These are phyloP conservation scores for Gerosis bhagava DNA, from an alignment of 2,888 invertebrate species.

Conservation along the genomic window DNA sequence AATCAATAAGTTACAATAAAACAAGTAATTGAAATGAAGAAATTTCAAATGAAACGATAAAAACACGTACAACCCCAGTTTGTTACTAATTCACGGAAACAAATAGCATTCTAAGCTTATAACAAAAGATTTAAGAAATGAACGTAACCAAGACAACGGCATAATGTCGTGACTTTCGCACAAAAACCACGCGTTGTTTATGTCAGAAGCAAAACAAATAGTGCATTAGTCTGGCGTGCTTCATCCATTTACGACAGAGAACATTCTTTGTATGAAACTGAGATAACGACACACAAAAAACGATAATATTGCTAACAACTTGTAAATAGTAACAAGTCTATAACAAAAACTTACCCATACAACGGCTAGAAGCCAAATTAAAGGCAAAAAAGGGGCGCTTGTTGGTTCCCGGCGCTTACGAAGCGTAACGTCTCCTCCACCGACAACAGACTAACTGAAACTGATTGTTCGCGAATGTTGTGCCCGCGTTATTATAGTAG, in stretches of 20 bases:
- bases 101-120: too few species aligned
- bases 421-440: constrained; percentile 55
- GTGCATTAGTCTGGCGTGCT: constrained; percentile 11
- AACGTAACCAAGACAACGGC: too few species aligned
- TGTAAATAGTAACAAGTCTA: constrained; percentile 20
- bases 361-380: constrained; percentile 83
- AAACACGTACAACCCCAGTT: too few species aligned
- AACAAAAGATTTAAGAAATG: too few species aligned
- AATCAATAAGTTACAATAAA: too few species aligned
- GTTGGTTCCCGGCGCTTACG: constrained; percentile 67
- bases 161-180: not conserved
- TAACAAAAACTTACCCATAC: constrained; percentile 74
- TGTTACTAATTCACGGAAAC: too few species aligned
- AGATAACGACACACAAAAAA: constrained; percentile 13
- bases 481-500: constrained; percentile 58
- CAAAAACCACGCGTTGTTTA: constrained; percentile 22
- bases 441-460: constrained; percentile 65
- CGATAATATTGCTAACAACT: not conserved
- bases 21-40: too few species aligned
- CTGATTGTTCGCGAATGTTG: constrained; percentile 62
- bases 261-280: constrained; percentile 1
- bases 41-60: too few species aligned
- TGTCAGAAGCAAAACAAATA: constrained; percentile 25
- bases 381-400: constrained; percentile 74
- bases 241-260: constrained; percentile 1